A percentile compares a stretch with the other conserved stretches of the same genome.
phyloP scores from a whole-genome alignment of 2,888 invertebrate genomes.

The Drosophila flavopinicola region DNA sequence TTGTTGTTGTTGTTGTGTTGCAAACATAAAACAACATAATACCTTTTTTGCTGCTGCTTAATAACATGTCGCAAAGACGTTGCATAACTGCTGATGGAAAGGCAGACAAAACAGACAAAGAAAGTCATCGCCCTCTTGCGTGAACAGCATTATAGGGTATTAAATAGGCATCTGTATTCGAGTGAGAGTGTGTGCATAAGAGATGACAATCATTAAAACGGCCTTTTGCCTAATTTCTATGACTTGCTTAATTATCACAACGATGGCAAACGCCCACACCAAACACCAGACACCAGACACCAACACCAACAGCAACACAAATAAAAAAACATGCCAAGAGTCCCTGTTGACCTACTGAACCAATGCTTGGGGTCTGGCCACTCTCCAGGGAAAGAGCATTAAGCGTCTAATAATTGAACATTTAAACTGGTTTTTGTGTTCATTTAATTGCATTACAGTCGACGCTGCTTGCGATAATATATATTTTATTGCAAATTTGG shows the following conservation, averaged over 20 bases:
- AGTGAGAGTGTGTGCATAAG: conserved; percentile 30
- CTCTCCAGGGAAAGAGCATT: conserved; percentile 53
- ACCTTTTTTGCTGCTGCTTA: too few relatives aligned
- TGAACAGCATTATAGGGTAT: conserved; percentile 62
- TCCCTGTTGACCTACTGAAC: conserved; percentile 43
- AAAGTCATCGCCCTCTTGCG: conserved; percentile 10
- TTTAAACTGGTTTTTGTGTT: conserved; percentile 72
- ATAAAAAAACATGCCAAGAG: conserved; percentile 1
- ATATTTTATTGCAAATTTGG: conserved; percentile 46
- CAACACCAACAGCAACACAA: conserved; percentile 5
- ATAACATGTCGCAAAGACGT: too few relatives aligned
- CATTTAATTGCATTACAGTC: conserved; percentile 67
- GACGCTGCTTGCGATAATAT: conserved; percentile 41
- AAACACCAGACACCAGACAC: conserved; percentile 21
- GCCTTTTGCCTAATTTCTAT: conserved; percentile 79
- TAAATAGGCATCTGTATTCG: conserved; percentile 18
- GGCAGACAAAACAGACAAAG: conserved; percentile 23
- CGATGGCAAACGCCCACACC: conserved; percentile 37
- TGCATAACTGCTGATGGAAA: too few relatives aligned
- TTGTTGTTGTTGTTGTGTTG: too few relatives aligned
- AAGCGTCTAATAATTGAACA: conserved; percentile 79
- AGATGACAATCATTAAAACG: conserved; percentile 80
- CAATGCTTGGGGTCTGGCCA: conserved; percentile 5
- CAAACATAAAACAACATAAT: too few relatives aligned
- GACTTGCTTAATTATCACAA: conserved; percentile 81